Base-by-base conservation (phyloP, 2,113 vertebrate species). In the Zosterops lateralis region DNA sequence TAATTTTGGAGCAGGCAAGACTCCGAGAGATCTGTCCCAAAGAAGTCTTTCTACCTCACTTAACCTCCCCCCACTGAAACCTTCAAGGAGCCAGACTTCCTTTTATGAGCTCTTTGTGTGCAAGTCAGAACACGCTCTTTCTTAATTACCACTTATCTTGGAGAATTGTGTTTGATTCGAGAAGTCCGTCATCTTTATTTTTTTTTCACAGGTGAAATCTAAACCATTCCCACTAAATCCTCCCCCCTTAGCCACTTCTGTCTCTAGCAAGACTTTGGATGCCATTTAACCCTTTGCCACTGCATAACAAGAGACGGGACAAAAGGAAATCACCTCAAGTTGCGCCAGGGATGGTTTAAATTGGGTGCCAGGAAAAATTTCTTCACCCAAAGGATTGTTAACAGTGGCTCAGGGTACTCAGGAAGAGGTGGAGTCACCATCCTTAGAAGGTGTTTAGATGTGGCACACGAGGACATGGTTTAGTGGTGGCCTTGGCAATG, bases 111-210 rank as follows among this genome's bases (percentile, higher is more conserved):
- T 85, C 65, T 89, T 67, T 48, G 72, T 36, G 68, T 88, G 88
- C 94, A 92, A 95, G 92, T 91, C 67, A 87, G 87, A 95, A 93
- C 93, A 92, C 58, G 82, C 62, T 84, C 77, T 76, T 87, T 66
- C 38, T 72, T 91, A 96, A 91, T 95, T 93, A 95, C 80, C 17
- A 32, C 81, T 94, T 91, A 87, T 90, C 77, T 92, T 42, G 38
- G 58, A 87, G 74, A 92, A 82, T 17, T 75, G 48, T 12, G 7
- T 58, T 72, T 84, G 84, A 93, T 75, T 89, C 81, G 79, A 78
- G 62, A 72, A 91, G 16, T 50, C 70, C 77, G 89, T 94, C 34
- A 73, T 84, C 79, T 77, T 80, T 45, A 2, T 28, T 51, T 88
- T 53, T 53, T 82, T 91, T 64, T 19, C 57, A 74, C 51, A 79